Evolutionary conservation across 2,888 invertebrate species (phyloP), one percentile per base, ranked within the genome.

Genomic region (Halocaridina rubra): DNA sequence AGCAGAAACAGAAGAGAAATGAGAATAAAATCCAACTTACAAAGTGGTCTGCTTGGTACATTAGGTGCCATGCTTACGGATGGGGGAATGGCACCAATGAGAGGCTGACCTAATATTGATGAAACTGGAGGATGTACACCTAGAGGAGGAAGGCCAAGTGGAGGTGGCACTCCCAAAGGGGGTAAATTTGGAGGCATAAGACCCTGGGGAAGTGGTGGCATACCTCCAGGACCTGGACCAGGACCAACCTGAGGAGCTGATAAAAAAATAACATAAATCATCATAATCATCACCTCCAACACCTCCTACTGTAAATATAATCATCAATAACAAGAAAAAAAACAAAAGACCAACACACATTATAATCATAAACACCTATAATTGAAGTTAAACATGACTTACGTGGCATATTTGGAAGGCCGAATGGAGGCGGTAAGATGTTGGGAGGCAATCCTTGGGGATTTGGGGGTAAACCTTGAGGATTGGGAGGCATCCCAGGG

Each of bases 371-470:
- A n/a, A n/a, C n/a, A n/a, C n/a, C n/a, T n/a, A n/a, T n/a, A n/a
- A n/a, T n/a, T n/a, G n/a, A n/a, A n/a, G n/a, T n/a, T 53, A 10
- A 71, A 4, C 16, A 3, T 53, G 22, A 85, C 87, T 85, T 71
- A 87, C 87, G 87, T 24, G 87, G 87, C 85, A 87, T 85, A 39
- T 82, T 87, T 13, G 87, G 87, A 13, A 87, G 79, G 7, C 85
- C 85, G 39, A 85, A 87, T 1, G 87, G 86, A n/a, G 84, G 87
- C 8, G 87, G 87, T 33, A 87, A 33, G 59, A 85, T 69, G 8
- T 77, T 75, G 22, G 84, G 84, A 19, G 84, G 84, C n/a, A 84
- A 74, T 19, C 78, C 84, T 27, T 78, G 84, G 53, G 84, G 74
- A 75, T 22, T 79, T n/a, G 74, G 46, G 7, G 84, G 84, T n/a